Conservation (phyloP, 2,797 vertebrate species). For the Malurus splendens region DNA sequence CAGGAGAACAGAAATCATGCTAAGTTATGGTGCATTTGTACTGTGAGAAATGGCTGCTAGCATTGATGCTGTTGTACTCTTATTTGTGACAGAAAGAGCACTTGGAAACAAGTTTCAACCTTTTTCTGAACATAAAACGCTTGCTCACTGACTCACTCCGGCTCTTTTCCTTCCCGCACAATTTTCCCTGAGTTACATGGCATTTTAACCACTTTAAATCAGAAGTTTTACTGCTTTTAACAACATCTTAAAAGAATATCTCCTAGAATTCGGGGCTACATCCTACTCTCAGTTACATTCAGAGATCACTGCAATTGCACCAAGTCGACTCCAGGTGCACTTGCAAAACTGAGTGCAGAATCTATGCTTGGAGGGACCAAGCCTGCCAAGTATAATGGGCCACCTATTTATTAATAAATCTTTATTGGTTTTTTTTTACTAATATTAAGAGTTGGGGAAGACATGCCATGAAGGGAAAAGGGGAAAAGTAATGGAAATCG, state of each 20-base stretch:
- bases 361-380: neutral
- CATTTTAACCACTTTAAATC: neutral
- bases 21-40: constrained; percentile 25
- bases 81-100: constrained; percentile 1
- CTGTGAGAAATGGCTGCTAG: neutral
- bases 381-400: neutral
- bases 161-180: neutral
- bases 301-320: neutral
- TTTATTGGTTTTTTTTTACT: neutral
- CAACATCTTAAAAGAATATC: neutral
- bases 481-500: neutral
- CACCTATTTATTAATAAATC: neutral
- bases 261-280: neutral
- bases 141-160: neutral
- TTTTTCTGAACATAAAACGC: neutral
- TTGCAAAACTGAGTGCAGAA: neutral
- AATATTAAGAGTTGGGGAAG: neutral
- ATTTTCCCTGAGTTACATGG: neutral
- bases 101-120: neutral
- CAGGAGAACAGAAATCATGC: neutral
- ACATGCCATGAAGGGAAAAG: neutral
- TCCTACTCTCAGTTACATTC: neutral
- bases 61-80: neutral
- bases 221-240: neutral
- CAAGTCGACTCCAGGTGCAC: neutral